phyloP scores from a whole-genome alignment of 2,888 invertebrate species.

The Nezara viridula region DNA sequence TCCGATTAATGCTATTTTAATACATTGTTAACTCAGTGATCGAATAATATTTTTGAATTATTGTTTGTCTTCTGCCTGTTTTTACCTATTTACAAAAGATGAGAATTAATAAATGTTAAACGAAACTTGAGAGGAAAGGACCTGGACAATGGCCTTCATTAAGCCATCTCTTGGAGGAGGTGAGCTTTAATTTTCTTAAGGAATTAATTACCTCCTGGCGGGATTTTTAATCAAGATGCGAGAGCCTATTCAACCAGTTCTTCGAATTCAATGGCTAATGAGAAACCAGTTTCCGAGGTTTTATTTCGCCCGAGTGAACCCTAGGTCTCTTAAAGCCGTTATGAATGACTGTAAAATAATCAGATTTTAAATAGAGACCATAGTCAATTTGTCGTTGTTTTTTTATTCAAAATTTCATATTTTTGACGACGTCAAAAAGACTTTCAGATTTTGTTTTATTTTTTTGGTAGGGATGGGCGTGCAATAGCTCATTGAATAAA shows the following conservation, averaged over 20 bases:
- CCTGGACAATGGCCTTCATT: neutral
- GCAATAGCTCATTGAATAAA: too few species aligned
- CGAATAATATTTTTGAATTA: neutral
- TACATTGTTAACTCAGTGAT: too few species aligned
- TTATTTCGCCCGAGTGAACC: neutral
- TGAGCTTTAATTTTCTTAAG: conserved; percentile 20
- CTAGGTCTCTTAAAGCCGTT: neutral
- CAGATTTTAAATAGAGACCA: neutral
- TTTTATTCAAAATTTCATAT: neutral
- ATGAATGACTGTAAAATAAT: neutral
- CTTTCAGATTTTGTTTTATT: too few species aligned
- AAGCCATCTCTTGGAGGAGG: neutral
- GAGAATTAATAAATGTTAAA: neutral
- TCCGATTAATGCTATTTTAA: too few species aligned
- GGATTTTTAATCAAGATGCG: neutral
- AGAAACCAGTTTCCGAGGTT: conserved; percentile 1
- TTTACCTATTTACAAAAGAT: neutral
- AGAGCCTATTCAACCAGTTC: neutral
- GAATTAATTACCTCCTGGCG: conserved; percentile 6
- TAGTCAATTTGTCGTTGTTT: neutral
- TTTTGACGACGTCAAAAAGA: too few species aligned
- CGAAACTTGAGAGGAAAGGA: neutral
- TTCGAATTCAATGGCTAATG: conserved; percentile 4
- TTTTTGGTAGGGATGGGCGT: too few species aligned
- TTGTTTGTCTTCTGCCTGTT: neutral